These are phyloP conservation scores for Clanis bilineata DNA, from an alignment of 2,888 invertebrate genomes.

Conservation along the genomic window DNA sequence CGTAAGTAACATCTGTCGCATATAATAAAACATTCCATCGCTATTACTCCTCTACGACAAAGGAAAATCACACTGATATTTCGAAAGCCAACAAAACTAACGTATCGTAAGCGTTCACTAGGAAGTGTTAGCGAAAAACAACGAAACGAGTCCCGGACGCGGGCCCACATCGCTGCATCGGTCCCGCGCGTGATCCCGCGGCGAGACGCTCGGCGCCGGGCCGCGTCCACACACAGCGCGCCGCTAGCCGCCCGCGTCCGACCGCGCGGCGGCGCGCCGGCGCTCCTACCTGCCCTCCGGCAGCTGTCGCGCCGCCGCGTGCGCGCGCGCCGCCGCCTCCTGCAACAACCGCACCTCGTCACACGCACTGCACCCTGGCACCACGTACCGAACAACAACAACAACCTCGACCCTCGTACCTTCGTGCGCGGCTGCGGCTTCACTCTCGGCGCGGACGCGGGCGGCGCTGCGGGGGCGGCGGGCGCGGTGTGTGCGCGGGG, in stretches of 20 bases:
- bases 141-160: conserved; percentile 51
- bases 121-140: conserved; percentile 70
- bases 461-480: conserved; percentile 40
- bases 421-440: conserved; percentile 72
- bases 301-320: conserved; percentile 59
- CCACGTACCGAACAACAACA: conserved; percentile 20
- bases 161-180: conserved; percentile 31
- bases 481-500: conserved; percentile 37
- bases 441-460: conserved; percentile 53
- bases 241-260: conserved; percentile 29
- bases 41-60: conserved; percentile 67
- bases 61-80: conserved; percentile 78
- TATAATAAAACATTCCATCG: conserved; percentile 70
- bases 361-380: conserved; percentile 24
- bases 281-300: conserved; percentile 74
- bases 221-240: conserved; percentile 28
- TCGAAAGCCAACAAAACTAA: conserved; percentile 78
- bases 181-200: conserved; percentile 22
- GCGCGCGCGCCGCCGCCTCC: conserved; percentile 54
- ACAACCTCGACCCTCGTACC: conserved; percentile 40
- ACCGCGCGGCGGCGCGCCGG: conserved; percentile 32
- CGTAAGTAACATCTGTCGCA: background rate
- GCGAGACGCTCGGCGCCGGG: conserved; percentile 26
- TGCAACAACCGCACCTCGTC: conserved; percentile 42
- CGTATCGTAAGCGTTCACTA: conserved; percentile 73